A percentile compares a stretch with the other conserved stretches of the same genome.
Conservation (phyloP, 2,888 invertebrate species). For the Mesorhabditis spiculigera region DNA sequence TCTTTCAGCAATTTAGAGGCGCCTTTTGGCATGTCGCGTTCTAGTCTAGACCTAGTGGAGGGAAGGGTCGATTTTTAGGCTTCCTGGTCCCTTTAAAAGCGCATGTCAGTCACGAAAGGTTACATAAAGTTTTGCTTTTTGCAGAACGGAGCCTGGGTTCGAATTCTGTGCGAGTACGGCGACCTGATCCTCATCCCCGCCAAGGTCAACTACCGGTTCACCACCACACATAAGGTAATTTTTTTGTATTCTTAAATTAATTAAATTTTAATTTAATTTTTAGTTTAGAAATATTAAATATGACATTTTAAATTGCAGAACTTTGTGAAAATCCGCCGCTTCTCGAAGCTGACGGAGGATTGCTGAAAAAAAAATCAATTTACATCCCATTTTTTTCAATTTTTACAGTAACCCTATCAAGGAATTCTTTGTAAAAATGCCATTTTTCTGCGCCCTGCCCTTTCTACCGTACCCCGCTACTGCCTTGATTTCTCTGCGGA, state of each 20-base stretch:
- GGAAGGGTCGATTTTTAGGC: too few relatives aligned
- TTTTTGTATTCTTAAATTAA: conserved; percentile 4
- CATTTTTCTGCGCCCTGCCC: too few relatives aligned
- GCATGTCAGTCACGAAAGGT: too few relatives aligned
- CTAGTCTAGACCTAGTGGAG: too few relatives aligned
- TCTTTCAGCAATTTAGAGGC: conserved; percentile 61
- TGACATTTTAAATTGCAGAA: conserved; percentile 34
- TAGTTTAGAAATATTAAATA: neutral
- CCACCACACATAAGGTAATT: conserved; percentile 61
- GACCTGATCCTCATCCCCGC: conserved; percentile 89
- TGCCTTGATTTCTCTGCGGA: too few relatives aligned
- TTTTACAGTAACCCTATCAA: neutral
- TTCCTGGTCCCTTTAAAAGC: too few relatives aligned
- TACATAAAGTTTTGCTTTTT: neutral
- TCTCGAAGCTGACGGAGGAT: conserved; percentile 31
- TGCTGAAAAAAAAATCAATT: neutral
- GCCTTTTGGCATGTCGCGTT: too few relatives aligned
- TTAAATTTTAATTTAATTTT: neutral
- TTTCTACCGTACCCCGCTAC: too few relatives aligned
- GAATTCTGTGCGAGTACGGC: conserved; percentile 78
- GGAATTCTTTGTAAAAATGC: neutral
- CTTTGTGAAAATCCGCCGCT: conserved; percentile 56
- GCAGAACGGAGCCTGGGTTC: conserved; percentile 79
- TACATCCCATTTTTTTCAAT: neutral
- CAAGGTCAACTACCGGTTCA: conserved; percentile 92